Evolutionary conservation across 2,888 invertebrate genomes (phyloP).

Genomic region (Formica aserva): DNA sequence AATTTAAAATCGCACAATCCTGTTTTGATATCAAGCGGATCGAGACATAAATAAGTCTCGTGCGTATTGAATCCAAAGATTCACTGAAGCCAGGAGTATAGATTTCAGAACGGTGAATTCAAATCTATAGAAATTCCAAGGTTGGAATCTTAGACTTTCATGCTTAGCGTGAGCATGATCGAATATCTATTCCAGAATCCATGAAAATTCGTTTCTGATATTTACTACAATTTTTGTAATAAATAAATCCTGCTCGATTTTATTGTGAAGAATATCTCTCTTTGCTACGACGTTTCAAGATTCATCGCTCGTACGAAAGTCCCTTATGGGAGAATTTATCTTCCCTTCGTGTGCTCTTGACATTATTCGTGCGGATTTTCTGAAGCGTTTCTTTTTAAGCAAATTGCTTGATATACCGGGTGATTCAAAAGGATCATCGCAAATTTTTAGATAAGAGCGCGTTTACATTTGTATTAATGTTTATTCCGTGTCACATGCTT

Average conservation of each 20-base stretch:
- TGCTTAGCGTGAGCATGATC: neutral
- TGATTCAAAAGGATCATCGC: neutral
- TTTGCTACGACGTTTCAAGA: neutral
- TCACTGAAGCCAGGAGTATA: neutral
- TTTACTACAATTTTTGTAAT: neutral
- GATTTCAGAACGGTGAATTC: neutral
- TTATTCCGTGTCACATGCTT: neutral
- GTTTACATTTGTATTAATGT: neutral
- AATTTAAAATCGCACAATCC: neutral
- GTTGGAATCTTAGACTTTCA: neutral
- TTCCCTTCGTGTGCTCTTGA: neutral
- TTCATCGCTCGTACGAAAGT: slow-evolving; percentile 15
- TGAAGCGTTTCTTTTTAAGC: slow-evolving; percentile 4
- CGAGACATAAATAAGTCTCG: neutral
- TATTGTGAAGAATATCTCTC: neutral
- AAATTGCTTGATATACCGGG: neutral
- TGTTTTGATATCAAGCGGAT: neutral
- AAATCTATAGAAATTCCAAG: neutral
- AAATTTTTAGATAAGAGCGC: neutral
- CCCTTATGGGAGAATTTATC: slow-evolving; percentile 6
- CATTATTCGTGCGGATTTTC: slow-evolving; percentile 27
- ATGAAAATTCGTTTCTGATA: neutral
- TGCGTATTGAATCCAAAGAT: neutral
- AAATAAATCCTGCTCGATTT: slow-evolving; percentile 22
- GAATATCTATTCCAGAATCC: neutral